phyloP scores from a whole-genome alignment of 2,113 vertebrate genomes.

The Balaenoptera acutorostrata region DNA sequence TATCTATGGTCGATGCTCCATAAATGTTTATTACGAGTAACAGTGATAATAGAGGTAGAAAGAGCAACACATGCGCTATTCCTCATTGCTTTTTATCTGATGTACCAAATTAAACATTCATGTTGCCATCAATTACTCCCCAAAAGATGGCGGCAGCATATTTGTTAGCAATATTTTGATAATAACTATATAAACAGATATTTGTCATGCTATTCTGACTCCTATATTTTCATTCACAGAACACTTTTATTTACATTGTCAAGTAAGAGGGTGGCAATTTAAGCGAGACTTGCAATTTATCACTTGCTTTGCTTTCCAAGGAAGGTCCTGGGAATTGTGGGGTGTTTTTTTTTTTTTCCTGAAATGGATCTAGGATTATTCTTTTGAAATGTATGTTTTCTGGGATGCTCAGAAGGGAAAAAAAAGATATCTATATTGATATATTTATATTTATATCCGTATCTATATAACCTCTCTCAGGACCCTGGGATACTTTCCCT shows the following conservation, averaged over 20 bases:
- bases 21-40: not conserved
- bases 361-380: conserved; percentile 47
- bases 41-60: not conserved
- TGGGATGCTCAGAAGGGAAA: conserved; percentile 14
- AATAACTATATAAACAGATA: conserved; percentile 61
- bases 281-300: conserved; percentile 60
- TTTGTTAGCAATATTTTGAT: conserved; percentile 72
- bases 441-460: not conserved
- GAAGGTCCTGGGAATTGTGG: conserved; percentile 13
- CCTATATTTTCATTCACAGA: conserved; percentile 61
- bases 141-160: conserved; percentile 51
- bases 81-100: conserved; percentile 18
- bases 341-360: conserved; percentile 25
- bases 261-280: conserved; percentile 61
- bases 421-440: not conserved
- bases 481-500: conserved; percentile 30
- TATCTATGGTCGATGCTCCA: not conserved
- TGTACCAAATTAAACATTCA: conserved; percentile 54
- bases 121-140: conserved; percentile 18
- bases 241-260: conserved; percentile 66
- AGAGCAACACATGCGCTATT: not conserved
- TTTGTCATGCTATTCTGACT: conserved; percentile 51
- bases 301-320: conserved; percentile 59
- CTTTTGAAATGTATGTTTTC: conserved; percentile 57
- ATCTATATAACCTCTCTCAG: conserved; percentile 46